These are phyloP conservation scores for Hemistola chrysoprasaria DNA, from an alignment of 2,888 invertebrate species.

Conservation along the genomic window DNA sequence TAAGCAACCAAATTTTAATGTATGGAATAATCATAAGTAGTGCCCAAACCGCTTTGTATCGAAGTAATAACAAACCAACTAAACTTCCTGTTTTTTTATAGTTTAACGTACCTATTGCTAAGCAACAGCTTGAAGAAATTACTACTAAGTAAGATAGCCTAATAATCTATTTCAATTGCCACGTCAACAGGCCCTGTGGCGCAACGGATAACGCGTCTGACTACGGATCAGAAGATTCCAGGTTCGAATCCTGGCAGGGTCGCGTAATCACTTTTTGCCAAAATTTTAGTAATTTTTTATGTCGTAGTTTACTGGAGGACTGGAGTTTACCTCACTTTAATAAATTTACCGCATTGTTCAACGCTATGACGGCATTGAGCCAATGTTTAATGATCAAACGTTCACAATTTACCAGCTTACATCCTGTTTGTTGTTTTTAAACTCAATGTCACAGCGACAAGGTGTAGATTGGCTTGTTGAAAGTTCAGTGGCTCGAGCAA, in stretches of 20 bases:
- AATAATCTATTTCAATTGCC: slow-evolving; percentile 24
- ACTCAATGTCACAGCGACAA: slow-evolving; percentile 40
- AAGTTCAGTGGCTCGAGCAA: slow-evolving; percentile 6
- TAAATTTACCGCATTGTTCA: slow-evolving; percentile 60
- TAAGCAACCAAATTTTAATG: too few relatives aligned
- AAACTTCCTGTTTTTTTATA: too few relatives aligned
- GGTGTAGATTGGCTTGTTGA: slow-evolving; percentile 42
- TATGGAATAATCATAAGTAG: too few relatives aligned
- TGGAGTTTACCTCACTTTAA: slow-evolving; percentile 40
- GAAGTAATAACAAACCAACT: too few relatives aligned
- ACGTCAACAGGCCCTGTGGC: slow-evolving; percentile 79
- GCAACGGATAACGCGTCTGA: slow-evolving; percentile 87
- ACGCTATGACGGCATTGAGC: slow-evolving; percentile 53
- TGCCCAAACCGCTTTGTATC: too few relatives aligned
- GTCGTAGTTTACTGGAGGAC: slow-evolving; percentile 6
- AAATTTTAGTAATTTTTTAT: slow-evolving; percentile 28
- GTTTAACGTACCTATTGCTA: too few relatives aligned
- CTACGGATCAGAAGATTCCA: slow-evolving; percentile 87
- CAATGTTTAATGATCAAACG: slow-evolving; percentile 63
- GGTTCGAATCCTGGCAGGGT: slow-evolving; percentile 85
- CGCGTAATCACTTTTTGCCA: slow-evolving; percentile 44
- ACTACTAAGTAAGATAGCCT: background rate
- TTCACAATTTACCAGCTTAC: slow-evolving; percentile 38
- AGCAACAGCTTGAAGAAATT: too few relatives aligned
- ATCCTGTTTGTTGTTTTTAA: slow-evolving; percentile 30